Base-by-base conservation (phyloP, 2,113 vertebrate species). In the Fukomys damarensis region DNA sequence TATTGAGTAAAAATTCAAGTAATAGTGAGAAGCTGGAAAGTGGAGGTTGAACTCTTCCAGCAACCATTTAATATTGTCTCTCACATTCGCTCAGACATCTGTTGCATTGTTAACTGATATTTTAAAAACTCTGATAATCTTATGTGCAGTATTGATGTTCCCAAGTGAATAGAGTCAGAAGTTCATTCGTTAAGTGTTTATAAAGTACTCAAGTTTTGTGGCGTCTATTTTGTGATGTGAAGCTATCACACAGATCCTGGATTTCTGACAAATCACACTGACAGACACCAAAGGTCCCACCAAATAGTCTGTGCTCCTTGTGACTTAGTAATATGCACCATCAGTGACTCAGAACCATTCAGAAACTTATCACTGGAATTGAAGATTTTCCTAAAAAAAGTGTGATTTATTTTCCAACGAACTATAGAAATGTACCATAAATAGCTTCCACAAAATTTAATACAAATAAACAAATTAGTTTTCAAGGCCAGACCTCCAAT, bases 81-180 rank as follows among this genome's bases (percentile, higher is more conserved):
- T 98, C 98, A 96, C 28, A 65, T 94, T 97, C 85, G 92, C 96
- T 90, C 96, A 88, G 96, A 96, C 94, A 96, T 97, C 94, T 95
- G 97, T 98, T 98, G 96, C 92, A 96, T 95, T 96, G 95, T 98
- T 97, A 97, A 97, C 77, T 97, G 96, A 66, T 97, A 97, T 97
- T 98, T 93, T 86, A 86, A 95, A 87, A 93, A 97, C 96, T 87
- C 20, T 54, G 97, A 93, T 76, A 91, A 95, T 0, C 97, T 97
- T 94, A 97, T 97, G 98, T 98, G 98, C 98, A 98, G 98, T 98
- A 97, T 96, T 97, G 97, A 26, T 95, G 95, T 98, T 98, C 91
- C 95, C 76, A 77, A 97, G 94, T 93, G 85, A 98, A 93, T 93
- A 96, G 92, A 74, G 68, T 83, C 58, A 79, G 58, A 74, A 82